Evolutionary conservation across 2,797 vertebrate species (phyloP).

Genomic region (Micromesistius poutassou): DNA sequence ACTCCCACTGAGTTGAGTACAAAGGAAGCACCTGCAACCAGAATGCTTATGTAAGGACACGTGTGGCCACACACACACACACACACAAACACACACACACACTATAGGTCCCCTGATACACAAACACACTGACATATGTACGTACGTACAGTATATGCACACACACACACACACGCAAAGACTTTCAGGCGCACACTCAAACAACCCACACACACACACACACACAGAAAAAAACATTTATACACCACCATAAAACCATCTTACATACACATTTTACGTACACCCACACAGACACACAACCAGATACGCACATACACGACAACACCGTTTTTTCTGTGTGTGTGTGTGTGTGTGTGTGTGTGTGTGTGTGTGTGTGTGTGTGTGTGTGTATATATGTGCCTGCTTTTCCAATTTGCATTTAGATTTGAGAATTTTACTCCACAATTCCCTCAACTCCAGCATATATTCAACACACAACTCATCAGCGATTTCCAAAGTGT

Average conservation of each 20-base stretch:
- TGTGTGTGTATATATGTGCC: constrained; percentile 14
- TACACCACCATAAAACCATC: neutral
- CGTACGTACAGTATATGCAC: too few species aligned
- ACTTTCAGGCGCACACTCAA: neutral
- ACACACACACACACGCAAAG: neutral
- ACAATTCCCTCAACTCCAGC: constrained; percentile 13
- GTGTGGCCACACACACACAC: neutral
- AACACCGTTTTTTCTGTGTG: constrained; percentile 23
- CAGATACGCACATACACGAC: constrained; percentile 1
- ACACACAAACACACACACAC: neutral
- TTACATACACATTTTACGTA: neutral
- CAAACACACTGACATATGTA: neutral
- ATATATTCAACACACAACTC: constrained; percentile 12
- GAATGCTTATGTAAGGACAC: neutral
- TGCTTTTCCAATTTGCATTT: constrained; percentile 62
- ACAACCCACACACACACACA: neutral
- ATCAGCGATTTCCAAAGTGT: constrained; percentile 34
- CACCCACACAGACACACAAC: constrained; percentile 19
- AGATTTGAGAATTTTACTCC: constrained; percentile 40
- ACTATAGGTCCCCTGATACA: neutral
- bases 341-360: constrained; percentile 16
- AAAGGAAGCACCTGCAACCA: neutral
- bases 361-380: constrained; percentile 8
- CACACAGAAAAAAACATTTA: neutral
- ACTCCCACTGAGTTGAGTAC: neutral